Percentiles rank a stretch among this genome's conserved stretches.
Evolutionary conservation across 1,140 invertebrate genomes (phyloP).

Genomic region (Hyphantria cunea): DNA sequence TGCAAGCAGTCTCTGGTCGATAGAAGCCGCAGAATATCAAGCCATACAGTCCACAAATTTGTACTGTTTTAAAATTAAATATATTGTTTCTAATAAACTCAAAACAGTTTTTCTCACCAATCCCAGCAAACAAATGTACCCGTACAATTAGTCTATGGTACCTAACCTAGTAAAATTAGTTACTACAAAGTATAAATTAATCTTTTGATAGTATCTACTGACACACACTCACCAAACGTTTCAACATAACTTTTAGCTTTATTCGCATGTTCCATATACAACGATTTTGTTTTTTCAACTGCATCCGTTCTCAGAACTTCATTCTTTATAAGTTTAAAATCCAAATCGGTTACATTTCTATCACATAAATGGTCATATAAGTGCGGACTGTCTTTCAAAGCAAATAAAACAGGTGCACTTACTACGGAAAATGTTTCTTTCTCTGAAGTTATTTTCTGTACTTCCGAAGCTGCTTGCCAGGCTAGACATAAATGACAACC

Average conservation of each 20-base stretch:
- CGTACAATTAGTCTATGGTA: too few relatives aligned
- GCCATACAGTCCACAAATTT: too few relatives aligned
- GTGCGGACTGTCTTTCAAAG: constrained; percentile 85
- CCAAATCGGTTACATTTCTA: constrained; percentile 84
- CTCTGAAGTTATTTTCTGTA: constrained; percentile 74
- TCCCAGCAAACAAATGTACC: too few relatives aligned
- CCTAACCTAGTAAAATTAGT: too few relatives aligned
- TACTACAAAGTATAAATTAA: constrained; percentile 61
- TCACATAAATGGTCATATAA: constrained; percentile 84
- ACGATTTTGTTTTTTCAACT: constrained; percentile 55
- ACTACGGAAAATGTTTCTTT: constrained; percentile 84
- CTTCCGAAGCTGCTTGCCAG: constrained; percentile 88
- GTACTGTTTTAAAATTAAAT: too few relatives aligned
- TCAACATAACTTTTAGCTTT: constrained; percentile 59
- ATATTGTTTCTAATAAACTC: too few relatives aligned
- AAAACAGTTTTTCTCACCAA: too few relatives aligned
- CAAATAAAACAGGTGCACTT: constrained; percentile 91
- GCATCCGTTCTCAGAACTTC: constrained; percentile 62
- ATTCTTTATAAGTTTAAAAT: constrained; percentile 80
- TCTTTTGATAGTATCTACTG: constrained; percentile 59
- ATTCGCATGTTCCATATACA: constrained; percentile 58
- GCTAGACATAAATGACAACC: constrained; percentile 92
- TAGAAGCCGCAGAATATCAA: too few relatives aligned
- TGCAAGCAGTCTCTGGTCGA: too few relatives aligned
- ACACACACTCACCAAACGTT: constrained; percentile 61